Evolutionary conservation across 2,113 vertebrate species (phyloP), one percentile per base, ranked within the genome.

Genomic region (Ornithorhynchus anatinus): DNA sequence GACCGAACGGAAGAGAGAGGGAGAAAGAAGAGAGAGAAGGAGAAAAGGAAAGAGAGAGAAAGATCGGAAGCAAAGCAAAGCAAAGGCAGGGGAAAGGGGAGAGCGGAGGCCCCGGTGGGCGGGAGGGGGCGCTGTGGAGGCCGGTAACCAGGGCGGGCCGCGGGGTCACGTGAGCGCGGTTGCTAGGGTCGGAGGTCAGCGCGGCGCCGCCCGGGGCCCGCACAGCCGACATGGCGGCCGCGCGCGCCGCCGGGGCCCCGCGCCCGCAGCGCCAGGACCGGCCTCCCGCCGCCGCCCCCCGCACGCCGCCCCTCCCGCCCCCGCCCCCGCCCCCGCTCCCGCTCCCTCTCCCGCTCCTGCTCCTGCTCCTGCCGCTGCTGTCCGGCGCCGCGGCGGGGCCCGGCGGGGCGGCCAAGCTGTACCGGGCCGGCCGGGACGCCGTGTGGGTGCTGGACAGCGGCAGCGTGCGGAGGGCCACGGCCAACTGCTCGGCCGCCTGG

Each of bases 401-500:
- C 72, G 13, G 29, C 75, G 59, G 69, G 10, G 32, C 63, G 20
- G 62, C 50, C 50, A 87, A 91, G 48, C 86, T 96, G 29, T 97
- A 98, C 82, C 90, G 92, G n/a, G 88, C 92, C 58, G 84, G 75
- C 4, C 91, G 88, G 10, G 96, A 97, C 75, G 91, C 94, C 40
- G 82, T 98, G 86, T 86, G 92, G 64, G 92, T 97, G 84, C 92
- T 99, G 88, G 86, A 84, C 86, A 87, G 92, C 84, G 62, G 87
- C 50, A 91, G 84, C 56, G 78, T 96, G 64, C 90, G 90, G 77
- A 60, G 50, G 54, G 84, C 91, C 56, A 83, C 97, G 62, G 79
- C 57, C 20, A 96, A 96, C 92, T 95, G 96, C 20, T 92, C 95
- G 33, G 86, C 93, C 62, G 96, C 96, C 72, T 99, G 97, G 96